These are phyloP conservation scores for Pygoscelis adeliae DNA, from an alignment of 2,113 vertebrate genomes.

Conservation along the genomic window DNA sequence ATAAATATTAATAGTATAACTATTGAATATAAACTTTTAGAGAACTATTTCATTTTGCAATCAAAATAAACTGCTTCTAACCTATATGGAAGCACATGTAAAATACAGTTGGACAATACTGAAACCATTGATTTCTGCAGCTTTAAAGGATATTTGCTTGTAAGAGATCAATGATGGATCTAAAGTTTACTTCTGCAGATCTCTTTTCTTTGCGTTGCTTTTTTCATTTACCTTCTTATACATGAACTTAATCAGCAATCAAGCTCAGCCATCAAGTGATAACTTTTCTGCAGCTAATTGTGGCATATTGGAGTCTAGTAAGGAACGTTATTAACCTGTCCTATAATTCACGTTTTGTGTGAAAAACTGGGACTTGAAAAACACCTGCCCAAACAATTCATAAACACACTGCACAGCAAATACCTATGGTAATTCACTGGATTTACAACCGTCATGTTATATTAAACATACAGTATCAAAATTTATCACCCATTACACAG, in stretches of 20 bases:
- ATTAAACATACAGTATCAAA: slow-evolving; percentile 71
- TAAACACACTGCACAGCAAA: slow-evolving; percentile 68
- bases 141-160: slow-evolving; percentile 16
- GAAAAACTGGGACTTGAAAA: slow-evolving; percentile 62
- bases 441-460: slow-evolving; percentile 74
- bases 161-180: slow-evolving; percentile 34
- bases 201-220: background rate
- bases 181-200: background rate
- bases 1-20: slow-evolving; percentile 34
- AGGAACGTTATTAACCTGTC: slow-evolving; percentile 62
- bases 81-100: background rate
- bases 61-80: slow-evolving; percentile 40
- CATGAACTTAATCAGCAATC: background rate
- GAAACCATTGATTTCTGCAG: slow-evolving; percentile 1
- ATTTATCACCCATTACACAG: slow-evolving; percentile 76
- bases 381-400: slow-evolving; percentile 79
- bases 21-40: slow-evolving; percentile 49
- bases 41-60: slow-evolving; percentile 30
- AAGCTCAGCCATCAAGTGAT: background rate
- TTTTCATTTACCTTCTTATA: slow-evolving; percentile 10
- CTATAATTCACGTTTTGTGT: slow-evolving; percentile 54
- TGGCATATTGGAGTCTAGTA: background rate
- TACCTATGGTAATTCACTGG: slow-evolving; percentile 68
- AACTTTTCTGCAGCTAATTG: slow-evolving; percentile 39
- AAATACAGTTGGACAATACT: background rate